Conservation (phyloP, 2,797 vertebrate species). For the Mareca penelope region DNA sequence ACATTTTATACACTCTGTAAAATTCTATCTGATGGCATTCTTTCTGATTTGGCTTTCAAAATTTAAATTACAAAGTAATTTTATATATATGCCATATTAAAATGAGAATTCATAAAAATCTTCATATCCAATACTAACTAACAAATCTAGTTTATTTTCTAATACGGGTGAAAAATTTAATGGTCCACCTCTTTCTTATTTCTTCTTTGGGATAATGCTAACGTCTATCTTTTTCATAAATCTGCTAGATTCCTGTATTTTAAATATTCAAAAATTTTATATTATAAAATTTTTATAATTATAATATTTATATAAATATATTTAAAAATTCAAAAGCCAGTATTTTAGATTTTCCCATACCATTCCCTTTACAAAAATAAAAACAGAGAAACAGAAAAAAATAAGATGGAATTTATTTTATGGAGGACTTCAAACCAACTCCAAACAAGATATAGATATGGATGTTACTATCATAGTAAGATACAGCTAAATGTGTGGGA, state of each 20-base stretch:
- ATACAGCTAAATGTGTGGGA: neutral
- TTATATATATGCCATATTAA: neutral
- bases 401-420: neutral
- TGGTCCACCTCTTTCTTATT: neutral
- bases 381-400: neutral
- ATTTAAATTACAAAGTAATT: neutral
- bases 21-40: constrained; percentile 11
- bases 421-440: neutral
- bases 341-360: neutral
- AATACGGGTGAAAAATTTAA: neutral
- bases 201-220: neutral
- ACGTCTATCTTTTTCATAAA: neutral
- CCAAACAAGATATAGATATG: neutral
- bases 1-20: constrained; percentile 16
- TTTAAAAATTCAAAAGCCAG: neutral
- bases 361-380: neutral
- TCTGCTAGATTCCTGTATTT: neutral
- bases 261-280: too few relatives aligned
- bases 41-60: neutral
- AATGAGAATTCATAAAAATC: neutral
- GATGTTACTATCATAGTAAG: neutral
- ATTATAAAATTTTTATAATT: too few relatives aligned
- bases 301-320: too few relatives aligned
- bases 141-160: neutral
- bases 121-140: neutral